Evolutionary conservation across 2,888 invertebrate genomes (phyloP).

Genomic region (Drepana falcataria): DNA sequence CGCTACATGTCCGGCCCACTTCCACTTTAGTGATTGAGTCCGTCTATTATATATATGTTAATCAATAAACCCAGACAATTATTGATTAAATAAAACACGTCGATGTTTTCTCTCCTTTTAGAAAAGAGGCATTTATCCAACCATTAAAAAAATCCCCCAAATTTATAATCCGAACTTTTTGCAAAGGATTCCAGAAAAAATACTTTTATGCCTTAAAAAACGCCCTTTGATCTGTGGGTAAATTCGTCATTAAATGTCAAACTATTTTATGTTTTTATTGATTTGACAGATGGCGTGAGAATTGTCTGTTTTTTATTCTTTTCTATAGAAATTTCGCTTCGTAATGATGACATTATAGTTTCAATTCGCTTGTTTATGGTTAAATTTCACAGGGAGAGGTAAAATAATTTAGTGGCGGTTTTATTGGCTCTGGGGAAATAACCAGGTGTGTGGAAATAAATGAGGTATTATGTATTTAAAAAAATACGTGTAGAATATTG

Average conservation of each 20-base stretch:
- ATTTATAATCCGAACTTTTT: no score
- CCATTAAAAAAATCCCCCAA: no score
- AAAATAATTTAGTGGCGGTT: constrained; percentile 5
- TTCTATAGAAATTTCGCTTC: constrained; percentile 22
- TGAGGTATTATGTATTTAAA: no score
- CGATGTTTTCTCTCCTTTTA: no score
- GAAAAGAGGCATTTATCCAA: no score
- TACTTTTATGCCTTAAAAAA: constrained; percentile 19
- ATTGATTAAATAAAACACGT: no score
- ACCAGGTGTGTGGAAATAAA: background rate
- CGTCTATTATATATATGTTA: no score
- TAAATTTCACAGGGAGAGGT: constrained; percentile 27
- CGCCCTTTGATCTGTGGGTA: constrained; percentile 36
- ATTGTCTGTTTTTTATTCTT: constrained; percentile 30
- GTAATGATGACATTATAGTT: constrained; percentile 64
- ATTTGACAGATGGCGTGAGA: constrained; percentile 61
- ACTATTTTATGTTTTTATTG: constrained; percentile 68
- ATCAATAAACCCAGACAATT: no score
- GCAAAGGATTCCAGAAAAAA: constrained; percentile 1
- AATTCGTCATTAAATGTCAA: constrained; percentile 69
- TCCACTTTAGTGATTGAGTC: no score
- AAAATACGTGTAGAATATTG: no score
- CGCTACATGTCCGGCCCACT: no score
- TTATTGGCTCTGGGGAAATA: constrained; percentile 13
- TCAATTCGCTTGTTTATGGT: constrained; percentile 39